These are phyloP conservation scores for Cuculus canorus DNA, from an alignment of 2,797 vertebrate genomes.

Conservation along the genomic window DNA sequence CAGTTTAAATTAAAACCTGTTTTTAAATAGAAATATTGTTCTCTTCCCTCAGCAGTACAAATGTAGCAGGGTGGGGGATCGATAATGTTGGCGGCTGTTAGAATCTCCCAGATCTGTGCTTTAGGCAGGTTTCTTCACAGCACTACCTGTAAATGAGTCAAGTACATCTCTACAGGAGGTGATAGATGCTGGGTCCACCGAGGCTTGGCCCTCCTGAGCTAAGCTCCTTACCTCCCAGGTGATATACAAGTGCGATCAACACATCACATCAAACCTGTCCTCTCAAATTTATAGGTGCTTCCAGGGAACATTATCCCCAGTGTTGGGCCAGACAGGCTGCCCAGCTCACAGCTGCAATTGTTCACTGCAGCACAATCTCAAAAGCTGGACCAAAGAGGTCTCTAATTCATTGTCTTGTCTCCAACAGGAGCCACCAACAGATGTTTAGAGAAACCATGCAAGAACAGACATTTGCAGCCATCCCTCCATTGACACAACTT, in stretches of 20 bases:
- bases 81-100: accelerated
- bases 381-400: not conserved
- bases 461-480: not conserved
- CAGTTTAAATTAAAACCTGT: not conserved
- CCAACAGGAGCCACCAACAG: not conserved
- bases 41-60: not conserved
- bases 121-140: not conserved
- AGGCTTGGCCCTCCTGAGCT: not conserved
- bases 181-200: accelerated
- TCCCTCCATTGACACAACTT: not conserved
- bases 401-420: not conserved
- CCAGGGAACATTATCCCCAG: not conserved
- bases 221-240: not conserved
- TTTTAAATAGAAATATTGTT: not conserved
- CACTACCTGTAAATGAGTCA: not conserved
- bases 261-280: accelerated
- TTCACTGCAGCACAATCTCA: not conserved
- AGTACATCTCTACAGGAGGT: not conserved
- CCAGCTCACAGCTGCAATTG: accelerated
- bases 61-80: not conserved
- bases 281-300: not conserved
- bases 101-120: not conserved
- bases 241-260: accelerated
- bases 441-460: accelerated
- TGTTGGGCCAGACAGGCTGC: not conserved